Evolutionary conservation across 2,888 invertebrate species (phyloP), one percentile per base, ranked within the genome.

Genomic region (Drosophila cognata): DNA sequence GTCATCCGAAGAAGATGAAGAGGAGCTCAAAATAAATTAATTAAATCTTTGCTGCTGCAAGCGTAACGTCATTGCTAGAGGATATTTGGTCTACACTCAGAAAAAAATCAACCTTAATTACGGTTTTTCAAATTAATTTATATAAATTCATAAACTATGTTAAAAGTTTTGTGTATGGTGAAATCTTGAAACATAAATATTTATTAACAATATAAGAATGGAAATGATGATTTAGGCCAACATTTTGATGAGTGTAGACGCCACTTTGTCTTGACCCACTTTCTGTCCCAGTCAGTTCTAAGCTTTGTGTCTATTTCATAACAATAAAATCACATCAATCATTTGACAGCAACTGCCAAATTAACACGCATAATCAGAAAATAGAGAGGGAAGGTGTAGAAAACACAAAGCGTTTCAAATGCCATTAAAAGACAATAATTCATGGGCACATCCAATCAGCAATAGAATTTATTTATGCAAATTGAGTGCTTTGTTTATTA

Each of bases 401-500:
- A 29, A 25, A 52, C 16, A 59, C 16, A 31, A 21, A 58, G 46
- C 53, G n/a, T 56, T 74, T 58, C 51, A 71, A 78, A 74, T 76
- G 67, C 72, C 76, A 89, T 82, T 88, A 84, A 82, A 82, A 82
- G 33, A 59, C 83, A 77, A 87, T 85, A 79, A 73, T 67, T 83
- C 89, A 87, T 83, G 85, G 86, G 83, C 90, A 81, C 74, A 77
- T 74, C 84, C 72, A 84, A 88, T 82, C 87, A 73, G 77, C 74
- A 61, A 75, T 84, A 79, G 89, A 89, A 87, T 89, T 71, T 81
- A 67, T 80, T 60, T 82, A 75, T 85, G 83, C 85, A 82, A 88
- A 88, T 68, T 55, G 55, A 62, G 55, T 53, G 57, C 25, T 56
- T 66, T 67, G 38, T 56, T 28, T 46, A 35, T 18, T 65, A 41